Conservation (phyloP, 2,797 vertebrate species). For the Sternarchorhynchus goeldii region DNA sequence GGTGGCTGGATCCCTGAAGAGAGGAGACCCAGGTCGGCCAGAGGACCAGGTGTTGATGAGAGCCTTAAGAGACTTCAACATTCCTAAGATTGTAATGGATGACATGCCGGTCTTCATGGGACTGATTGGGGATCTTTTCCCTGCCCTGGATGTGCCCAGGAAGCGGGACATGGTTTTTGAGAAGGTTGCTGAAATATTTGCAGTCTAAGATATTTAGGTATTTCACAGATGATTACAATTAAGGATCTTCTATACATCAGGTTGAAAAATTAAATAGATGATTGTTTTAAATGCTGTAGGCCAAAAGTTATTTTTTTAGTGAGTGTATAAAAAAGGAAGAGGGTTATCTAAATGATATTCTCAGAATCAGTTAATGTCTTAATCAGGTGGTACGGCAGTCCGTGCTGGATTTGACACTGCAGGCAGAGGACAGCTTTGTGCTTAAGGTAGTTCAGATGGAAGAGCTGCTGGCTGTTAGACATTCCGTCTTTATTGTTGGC, state of each 20-base stretch:
- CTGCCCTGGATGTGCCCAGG: constrained; percentile 86
- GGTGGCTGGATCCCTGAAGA: constrained; percentile 90
- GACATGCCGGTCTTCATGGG: constrained; percentile 95
- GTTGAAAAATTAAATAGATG: too few species aligned
- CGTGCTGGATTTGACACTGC: constrained; percentile 85
- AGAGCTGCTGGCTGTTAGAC: constrained; percentile 88
- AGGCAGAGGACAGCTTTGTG: constrained; percentile 93
- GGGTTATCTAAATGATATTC: too few species aligned
- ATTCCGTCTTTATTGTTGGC: constrained; percentile 94
- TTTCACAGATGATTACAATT: too few species aligned
- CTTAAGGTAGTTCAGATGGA: constrained; percentile 96
- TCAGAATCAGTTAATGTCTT: too few species aligned
- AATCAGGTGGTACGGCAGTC: constrained; percentile 75
- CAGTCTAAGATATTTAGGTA: too few species aligned
- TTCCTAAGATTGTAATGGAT: constrained; percentile 91
- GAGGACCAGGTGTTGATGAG: constrained; percentile 97
- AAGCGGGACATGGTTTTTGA: constrained; percentile 87
- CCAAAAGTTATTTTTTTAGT: too few species aligned
- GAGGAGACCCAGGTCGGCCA: constrained; percentile 83
- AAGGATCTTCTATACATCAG: too few species aligned
- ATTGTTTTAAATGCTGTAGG: too few species aligned
- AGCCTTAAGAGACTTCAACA: constrained; percentile 92
- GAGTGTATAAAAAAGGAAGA: too few species aligned
- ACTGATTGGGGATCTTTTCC: constrained; percentile 92
- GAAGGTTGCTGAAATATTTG: too few species aligned